Conservation (phyloP, 2,797 vertebrate species). For the Cyprinella venusta region DNA sequence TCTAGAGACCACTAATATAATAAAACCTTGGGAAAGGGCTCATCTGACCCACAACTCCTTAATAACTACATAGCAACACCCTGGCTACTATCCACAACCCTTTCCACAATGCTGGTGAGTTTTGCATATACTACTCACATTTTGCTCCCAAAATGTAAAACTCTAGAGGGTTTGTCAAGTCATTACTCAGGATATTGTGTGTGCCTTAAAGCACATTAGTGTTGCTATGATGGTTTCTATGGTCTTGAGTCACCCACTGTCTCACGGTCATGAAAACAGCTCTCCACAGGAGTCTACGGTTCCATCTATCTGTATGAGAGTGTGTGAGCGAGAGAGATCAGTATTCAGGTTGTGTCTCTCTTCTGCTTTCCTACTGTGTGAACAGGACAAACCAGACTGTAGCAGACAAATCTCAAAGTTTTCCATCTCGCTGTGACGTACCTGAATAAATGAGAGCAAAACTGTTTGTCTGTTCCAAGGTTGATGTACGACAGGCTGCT, state of each 20-base stretch:
- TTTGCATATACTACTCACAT: neutral
- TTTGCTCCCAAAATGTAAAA: neutral
- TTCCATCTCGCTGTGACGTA: conserved; percentile 22
- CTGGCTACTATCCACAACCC: neutral
- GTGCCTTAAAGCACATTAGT: conserved; percentile 45
- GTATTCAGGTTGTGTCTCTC: conserved; percentile 53
- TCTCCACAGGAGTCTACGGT: conserved; percentile 52
- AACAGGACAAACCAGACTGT: conserved; percentile 32
- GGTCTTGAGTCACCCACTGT: conserved; percentile 41
- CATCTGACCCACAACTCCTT: neutral
- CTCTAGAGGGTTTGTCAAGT: conserved; percentile 22
- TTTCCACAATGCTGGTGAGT: neutral
- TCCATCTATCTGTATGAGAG: conserved; percentile 43
- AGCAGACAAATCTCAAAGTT: conserved; percentile 34
- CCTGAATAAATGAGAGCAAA: conserved; percentile 17
- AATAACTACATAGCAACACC: neutral
- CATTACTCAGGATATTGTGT: conserved; percentile 34
- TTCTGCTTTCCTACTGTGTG: conserved; percentile 52
- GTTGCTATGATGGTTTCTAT: conserved; percentile 60
- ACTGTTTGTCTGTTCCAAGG: neutral
- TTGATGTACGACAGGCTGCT: neutral
- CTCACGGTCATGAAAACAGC: conserved; percentile 48
- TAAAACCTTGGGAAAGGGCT: neutral
- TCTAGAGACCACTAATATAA: neutral
- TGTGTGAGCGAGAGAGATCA: conserved; percentile 44